These are phyloP conservation scores for Neopelma chrysocephalum DNA, from an alignment of 2,797 vertebrate genomes.

Conservation along the genomic window DNA sequence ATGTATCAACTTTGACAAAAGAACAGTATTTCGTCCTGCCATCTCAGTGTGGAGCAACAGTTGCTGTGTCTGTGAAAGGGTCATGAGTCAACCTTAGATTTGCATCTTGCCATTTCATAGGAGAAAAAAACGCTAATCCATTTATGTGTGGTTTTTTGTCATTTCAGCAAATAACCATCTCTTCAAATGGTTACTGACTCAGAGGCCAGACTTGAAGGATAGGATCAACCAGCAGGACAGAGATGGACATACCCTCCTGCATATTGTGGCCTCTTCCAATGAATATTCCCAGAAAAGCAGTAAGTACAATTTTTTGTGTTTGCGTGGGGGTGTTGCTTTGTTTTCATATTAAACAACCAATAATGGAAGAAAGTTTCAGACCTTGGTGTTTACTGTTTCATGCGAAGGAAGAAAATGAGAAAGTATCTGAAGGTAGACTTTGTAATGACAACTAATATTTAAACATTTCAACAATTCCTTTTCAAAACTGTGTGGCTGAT, in stretches of 20 bases:
- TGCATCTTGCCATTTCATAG: not conserved
- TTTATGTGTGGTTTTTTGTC: not conserved
- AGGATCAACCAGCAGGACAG: conserved; percentile 76
- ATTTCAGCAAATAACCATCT: conserved; percentile 73
- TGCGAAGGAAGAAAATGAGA: not conserved
- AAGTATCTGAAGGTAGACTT: not conserved
- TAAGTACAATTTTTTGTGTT: not conserved
- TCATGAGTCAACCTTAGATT: not conserved
- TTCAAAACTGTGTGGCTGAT: not conserved
- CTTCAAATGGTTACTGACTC: conserved; percentile 72
- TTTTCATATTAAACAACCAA: not conserved
- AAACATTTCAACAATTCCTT: not conserved
- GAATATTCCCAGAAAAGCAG: conserved; percentile 72
- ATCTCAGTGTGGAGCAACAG: not conserved
- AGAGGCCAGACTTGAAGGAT: conserved; percentile 68
- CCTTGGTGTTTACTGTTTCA: not conserved
- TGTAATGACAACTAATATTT: not conserved
- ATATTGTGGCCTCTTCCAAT: conserved; percentile 69
- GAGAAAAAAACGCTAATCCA: rapidly evolving
- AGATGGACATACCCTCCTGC: conserved; percentile 74
- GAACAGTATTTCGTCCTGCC: not conserved
- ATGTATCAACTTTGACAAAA: not conserved
- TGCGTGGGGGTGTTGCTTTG: not conserved
- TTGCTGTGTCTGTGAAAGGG: not conserved
- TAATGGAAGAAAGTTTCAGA: not conserved